Percentiles rank a stretch among this genome's conserved stretches.
These are phyloP conservation scores for Pyrrhosoma nymphula DNA, from an alignment of 2,888 invertebrate genomes.

Conservation along the genomic window DNA sequence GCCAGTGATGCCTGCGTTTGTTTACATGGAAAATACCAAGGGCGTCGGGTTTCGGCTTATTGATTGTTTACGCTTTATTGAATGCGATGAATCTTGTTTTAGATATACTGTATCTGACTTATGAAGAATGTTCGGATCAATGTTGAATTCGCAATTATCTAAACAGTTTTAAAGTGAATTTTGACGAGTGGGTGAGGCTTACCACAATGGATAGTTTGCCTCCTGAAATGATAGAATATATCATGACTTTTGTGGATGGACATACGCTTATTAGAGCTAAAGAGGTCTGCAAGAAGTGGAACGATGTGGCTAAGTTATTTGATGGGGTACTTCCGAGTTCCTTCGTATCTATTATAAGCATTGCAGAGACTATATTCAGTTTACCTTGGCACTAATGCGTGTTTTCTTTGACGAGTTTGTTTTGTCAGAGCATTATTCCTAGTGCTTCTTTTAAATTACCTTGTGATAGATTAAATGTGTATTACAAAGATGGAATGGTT, in stretches of 20 bases:
- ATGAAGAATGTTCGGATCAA: too few species aligned
- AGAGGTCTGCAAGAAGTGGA: slow-evolving; percentile 10
- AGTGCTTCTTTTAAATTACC: background rate
- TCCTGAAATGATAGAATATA: slow-evolving; percentile 17
- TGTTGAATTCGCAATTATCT: too few species aligned
- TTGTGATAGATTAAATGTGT: background rate
- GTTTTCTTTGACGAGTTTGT: background rate
- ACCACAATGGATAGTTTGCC: slow-evolving; percentile 22
- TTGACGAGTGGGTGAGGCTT: background rate
- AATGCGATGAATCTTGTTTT: too few species aligned
- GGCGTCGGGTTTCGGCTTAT: too few species aligned
- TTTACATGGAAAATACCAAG: too few species aligned
- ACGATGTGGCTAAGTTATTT: background rate
- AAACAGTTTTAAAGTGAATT: too few species aligned
- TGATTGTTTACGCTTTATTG: too few species aligned
- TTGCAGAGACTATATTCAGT: too few species aligned
- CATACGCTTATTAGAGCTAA: background rate
- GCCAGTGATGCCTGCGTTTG: background rate
- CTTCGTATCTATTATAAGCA: background rate
- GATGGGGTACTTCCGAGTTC: background rate
- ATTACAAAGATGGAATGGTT: background rate
- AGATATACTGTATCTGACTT: too few species aligned
- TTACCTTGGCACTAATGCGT: too few species aligned
- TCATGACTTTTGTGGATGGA: background rate
- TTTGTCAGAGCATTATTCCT: background rate